Evolutionary conservation across 2,888 invertebrate species (phyloP), one percentile per base, ranked within the genome.

Genomic region (Sinhomidia bicolor): DNA sequence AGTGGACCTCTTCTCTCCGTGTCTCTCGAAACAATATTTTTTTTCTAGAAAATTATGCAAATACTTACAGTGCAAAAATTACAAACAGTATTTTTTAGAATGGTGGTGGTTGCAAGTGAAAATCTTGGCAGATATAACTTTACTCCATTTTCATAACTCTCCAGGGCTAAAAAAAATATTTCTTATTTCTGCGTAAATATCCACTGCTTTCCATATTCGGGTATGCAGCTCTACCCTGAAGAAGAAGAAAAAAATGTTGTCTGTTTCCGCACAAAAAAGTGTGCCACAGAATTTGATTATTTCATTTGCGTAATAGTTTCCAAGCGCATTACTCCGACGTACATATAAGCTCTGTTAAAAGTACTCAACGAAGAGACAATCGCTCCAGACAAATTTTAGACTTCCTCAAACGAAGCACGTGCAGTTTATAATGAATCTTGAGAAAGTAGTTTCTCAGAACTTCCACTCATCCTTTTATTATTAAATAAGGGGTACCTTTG

Each of bases 241-340:
- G 3, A 65, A n/a, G n/a, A n/a, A n/a, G n/a, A n/a, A n/a, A 5
- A 57, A 20, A 57, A 57, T 57, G 4, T 36, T 36, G n/a, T 20
- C 68, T 71, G 7, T 10, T 10, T 32, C 32, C 36, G 1, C 65
- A 71, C 17, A 71, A 20, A 41, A 71, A 44, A 74, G 47, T 41
- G 23, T 20, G 10, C 29, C 23, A 14, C 44, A 9, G 23, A 47
- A 74, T 74, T 29, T 26, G 74, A 74, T 74, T 74, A 74, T 26
- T 47, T 23, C 29, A 74, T 74, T 47, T 74, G 47, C 41, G 20
- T 71, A 44, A 44, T 71, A 71, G 23, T 44, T 71, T 68, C n/a
- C 65, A 32, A 14, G 12, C 6, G 65, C 5, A 60, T 60, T 60
- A 60, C 1, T 4, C 7, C 54, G n/a, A 47, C 47, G 2, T 47